Conservation (phyloP, 2,797 vertebrate species). For the Lophura swinhoii region DNA sequence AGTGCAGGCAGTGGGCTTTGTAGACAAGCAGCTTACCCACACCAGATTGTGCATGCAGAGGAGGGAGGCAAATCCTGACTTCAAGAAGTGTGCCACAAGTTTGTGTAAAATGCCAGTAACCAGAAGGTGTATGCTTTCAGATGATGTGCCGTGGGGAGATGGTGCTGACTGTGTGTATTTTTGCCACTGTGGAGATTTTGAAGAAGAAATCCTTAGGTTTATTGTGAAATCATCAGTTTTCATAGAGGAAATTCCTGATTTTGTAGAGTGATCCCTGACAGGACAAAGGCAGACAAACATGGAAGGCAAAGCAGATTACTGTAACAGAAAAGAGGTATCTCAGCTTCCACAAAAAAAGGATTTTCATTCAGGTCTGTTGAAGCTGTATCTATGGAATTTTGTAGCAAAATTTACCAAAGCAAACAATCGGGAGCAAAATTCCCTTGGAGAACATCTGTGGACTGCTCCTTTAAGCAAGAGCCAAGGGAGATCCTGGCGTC, state of each 20-base stretch:
- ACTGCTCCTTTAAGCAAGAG: not conserved
- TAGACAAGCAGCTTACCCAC: not conserved
- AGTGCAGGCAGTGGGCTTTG: not conserved
- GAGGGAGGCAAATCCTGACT: not conserved
- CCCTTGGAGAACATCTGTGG: not conserved
- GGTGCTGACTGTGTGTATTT: not conserved
- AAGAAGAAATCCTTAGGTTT: not conserved
- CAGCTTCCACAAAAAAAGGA: not conserved
- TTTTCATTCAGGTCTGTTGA: not conserved
- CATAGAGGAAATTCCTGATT: not conserved
- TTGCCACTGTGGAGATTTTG: not conserved
- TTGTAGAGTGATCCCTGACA: not conserved
- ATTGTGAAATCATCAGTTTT: not conserved
- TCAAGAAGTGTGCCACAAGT: not conserved
- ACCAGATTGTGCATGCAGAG: not conserved
- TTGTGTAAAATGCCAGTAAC: not conserved
- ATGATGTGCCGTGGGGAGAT: not conserved
- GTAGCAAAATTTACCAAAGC: not conserved
- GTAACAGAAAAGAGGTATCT: not conserved
- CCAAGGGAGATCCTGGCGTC: not conserved
- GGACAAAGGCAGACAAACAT: not conserved
- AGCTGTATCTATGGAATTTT: not conserved
- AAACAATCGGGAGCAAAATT: not conserved
- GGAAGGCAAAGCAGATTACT: not conserved
- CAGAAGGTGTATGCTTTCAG: not conserved